Percentiles rank a stretch among this genome's conserved stretches.
phyloP scores from a whole-genome alignment of 2,113 vertebrate species.

The Phrynocephalus versicolor region DNA sequence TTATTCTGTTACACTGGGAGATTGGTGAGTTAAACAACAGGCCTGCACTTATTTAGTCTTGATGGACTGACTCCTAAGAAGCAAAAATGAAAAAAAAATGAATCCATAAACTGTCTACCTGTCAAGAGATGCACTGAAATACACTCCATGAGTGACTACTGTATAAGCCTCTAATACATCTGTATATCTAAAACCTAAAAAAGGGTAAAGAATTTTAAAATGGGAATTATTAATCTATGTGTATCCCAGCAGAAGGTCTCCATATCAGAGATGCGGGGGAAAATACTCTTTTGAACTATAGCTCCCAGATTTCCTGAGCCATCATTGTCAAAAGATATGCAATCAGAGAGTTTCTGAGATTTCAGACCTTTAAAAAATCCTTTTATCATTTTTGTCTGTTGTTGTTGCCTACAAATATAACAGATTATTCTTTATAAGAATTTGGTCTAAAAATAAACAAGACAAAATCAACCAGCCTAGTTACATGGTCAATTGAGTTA shows the following conservation, averaged over 20 bases:
- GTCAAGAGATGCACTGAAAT: conserved; percentile 16
- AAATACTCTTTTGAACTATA: neutral
- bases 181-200: neutral
- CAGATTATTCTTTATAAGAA: neutral
- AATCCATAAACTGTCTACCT: conserved; percentile 14
- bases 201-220: neutral
- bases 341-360: too few species aligned
- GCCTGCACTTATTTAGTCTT: conserved; percentile 22
- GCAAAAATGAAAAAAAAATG: neutral
- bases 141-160: neutral
- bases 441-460: neutral
- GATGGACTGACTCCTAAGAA: conserved; percentile 11
- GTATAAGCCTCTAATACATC: neutral
- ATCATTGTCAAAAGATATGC: too few species aligned
- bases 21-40: conserved; percentile 17
- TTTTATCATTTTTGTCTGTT: neutral
- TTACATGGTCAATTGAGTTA: neutral
- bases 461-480: neutral
- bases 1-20: conserved; percentile 32
- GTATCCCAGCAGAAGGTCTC: neutral
- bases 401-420: neutral
- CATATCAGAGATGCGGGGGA: neutral
- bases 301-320: too few species aligned
- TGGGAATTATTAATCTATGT: neutral
- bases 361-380: too few species aligned